These are phyloP conservation scores for Apis laboriosa DNA, from an alignment of 1,140 invertebrate genomes.

Conservation along the genomic window DNA sequence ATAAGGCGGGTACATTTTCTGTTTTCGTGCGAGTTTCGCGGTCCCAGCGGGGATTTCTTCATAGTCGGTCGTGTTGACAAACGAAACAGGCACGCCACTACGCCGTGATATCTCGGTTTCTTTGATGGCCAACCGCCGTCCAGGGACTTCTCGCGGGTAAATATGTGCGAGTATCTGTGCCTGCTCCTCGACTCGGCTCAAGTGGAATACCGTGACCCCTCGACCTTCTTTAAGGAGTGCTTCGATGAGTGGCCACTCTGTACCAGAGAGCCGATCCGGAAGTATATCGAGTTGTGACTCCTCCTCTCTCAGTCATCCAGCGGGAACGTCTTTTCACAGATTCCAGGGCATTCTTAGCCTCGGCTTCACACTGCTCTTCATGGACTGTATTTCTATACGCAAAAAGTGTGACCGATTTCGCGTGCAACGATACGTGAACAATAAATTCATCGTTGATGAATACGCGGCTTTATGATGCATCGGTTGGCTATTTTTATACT, in stretches of 20 bases:
- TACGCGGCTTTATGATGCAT: background rate
- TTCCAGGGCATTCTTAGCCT: too few species aligned
- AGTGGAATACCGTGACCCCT: slow-evolving; percentile 41
- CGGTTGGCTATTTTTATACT: background rate
- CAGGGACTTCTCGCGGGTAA: background rate
- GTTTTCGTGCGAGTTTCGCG: slow-evolving; percentile 20
- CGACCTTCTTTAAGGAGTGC: slow-evolving; percentile 47
- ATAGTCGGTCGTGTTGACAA: slow-evolving; percentile 34
- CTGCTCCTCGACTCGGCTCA: slow-evolving; percentile 7
- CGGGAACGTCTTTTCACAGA: background rate
- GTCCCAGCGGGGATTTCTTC: slow-evolving; percentile 1
- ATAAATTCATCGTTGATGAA: too few species aligned
- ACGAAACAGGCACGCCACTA: slow-evolving; percentile 34
- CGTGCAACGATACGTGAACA: too few species aligned
- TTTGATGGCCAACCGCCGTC: slow-evolving; percentile 46
- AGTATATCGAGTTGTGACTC: slow-evolving; percentile 22
- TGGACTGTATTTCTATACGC: too few species aligned
- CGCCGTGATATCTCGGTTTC: slow-evolving; percentile 46
- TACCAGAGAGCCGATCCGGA: slow-evolving; percentile 22
- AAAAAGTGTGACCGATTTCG: too few species aligned
- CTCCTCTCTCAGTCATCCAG: background rate
- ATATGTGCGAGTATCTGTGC: background rate
- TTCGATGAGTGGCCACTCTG: slow-evolving; percentile 47
- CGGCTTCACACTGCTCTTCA: too few species aligned
- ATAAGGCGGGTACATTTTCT: slow-evolving; percentile 29